phyloP scores from a whole-genome alignment of 92 coral and sea anemone species.

The Heteractis magnifica region DNA sequence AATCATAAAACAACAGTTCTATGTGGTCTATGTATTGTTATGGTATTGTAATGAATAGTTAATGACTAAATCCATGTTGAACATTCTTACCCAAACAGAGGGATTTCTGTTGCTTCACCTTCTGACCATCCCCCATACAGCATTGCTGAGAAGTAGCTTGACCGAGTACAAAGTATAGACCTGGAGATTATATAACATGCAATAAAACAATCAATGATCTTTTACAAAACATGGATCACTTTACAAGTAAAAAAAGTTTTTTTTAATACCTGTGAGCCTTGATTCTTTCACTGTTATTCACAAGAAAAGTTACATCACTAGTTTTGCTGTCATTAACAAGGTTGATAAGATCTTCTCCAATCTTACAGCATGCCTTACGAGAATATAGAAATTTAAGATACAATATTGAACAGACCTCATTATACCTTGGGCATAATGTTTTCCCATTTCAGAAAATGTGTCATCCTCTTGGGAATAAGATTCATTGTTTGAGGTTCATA shows the following conservation, averaged over 20 bases:
- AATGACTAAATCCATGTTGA: not conserved
- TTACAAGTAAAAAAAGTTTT: not conserved
- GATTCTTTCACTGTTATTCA: conserved; percentile 43
- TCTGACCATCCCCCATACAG: conserved; percentile 80
- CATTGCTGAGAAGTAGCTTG: conserved; percentile 82
- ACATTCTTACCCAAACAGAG: conserved; percentile 57
- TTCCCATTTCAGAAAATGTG: too few species aligned
- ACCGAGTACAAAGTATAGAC: conserved; percentile 74
- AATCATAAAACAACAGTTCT: too few species aligned
- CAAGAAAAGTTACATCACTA: conserved; percentile 56
- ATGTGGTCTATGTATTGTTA: too few species aligned
- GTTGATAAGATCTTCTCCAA: conserved; percentile 63
- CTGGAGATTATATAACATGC: conserved; percentile 20
- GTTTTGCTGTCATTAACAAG: conserved; percentile 37
- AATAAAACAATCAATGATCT: not conserved
- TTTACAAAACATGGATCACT: not conserved
- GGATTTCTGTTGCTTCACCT: conserved; percentile 52
- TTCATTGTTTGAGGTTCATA: too few species aligned
- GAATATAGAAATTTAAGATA: not conserved
- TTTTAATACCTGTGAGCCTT: conserved; percentile 72
- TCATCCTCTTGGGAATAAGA: too few species aligned
- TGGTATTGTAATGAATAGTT: too few species aligned
- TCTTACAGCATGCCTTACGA: conserved; percentile 53
- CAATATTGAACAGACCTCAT: not conserved
- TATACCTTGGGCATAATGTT: not conserved